phyloP scores from a whole-genome alignment of 2,797 vertebrate genomes.

The Sebastes miniatus region DNA sequence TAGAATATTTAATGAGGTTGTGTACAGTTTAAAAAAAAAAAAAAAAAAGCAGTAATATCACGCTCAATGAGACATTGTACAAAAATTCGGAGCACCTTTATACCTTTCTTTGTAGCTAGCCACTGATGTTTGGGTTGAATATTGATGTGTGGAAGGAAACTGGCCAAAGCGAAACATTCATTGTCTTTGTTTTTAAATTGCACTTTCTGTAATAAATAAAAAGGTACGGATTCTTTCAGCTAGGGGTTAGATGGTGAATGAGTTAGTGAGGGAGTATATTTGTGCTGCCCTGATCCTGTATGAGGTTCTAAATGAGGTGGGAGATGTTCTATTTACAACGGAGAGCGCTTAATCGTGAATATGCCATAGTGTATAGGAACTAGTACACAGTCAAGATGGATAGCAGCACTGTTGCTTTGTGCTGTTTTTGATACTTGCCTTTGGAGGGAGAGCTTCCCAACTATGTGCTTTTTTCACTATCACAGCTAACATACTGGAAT shows the following conservation, averaged over 20 bases:
- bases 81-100: conserved; percentile 73
- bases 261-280: conserved; percentile 56
- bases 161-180: conserved; percentile 86
- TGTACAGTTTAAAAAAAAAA: conserved; percentile 65
- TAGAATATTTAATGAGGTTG: conserved; percentile 62
- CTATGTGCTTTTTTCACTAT: conserved; percentile 82
- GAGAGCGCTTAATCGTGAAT: conserved; percentile 79
- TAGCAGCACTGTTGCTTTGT: conserved; percentile 81
- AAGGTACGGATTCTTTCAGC: conserved; percentile 51
- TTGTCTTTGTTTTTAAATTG: conserved; percentile 82
- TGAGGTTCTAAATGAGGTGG: conserved; percentile 46
- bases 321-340: conserved; percentile 67
- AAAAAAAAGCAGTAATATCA: conserved; percentile 60
- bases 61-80: conserved; percentile 69
- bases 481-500: conserved; percentile 75
- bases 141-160: conserved; percentile 78
- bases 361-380: conserved; percentile 84
- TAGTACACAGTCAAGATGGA: conserved; percentile 78
- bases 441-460: conserved; percentile 82
- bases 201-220: conserved; percentile 79
- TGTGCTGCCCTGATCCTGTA: conserved; percentile 64
- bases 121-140: conserved; percentile 74
- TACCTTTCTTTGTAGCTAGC: conserved; percentile 77
- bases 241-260: conserved; percentile 47
- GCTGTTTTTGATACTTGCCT: conserved; percentile 86